Evolutionary conservation across 1,140 invertebrate genomes (phyloP).

Genomic region (Spodoptera frugiperda): DNA sequence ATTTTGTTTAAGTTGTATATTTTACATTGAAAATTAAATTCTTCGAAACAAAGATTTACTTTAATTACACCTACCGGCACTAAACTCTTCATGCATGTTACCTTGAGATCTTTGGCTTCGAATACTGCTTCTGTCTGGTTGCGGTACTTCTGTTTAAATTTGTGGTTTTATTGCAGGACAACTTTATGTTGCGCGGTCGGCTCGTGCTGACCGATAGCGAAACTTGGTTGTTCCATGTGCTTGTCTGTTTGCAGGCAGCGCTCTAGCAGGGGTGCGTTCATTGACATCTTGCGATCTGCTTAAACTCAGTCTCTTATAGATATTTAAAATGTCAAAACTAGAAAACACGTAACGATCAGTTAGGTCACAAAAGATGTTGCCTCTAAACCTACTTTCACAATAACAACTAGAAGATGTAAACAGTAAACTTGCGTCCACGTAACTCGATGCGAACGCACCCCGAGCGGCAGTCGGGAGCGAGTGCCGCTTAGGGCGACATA

Average conservation of each 20-base stretch:
- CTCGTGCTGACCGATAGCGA: neutral
- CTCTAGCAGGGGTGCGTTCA: conserved; percentile 49
- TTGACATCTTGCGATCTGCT: conserved; percentile 10
- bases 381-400: conserved; percentile 19
- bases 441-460: conserved; percentile 29
- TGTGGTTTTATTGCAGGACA: conserved; percentile 56
- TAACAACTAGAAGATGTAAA: neutral
- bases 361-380: conserved; percentile 1
- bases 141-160: conserved; percentile 51
- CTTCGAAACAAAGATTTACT: conserved; percentile 51
- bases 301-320: conserved; percentile 5
- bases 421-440: conserved; percentile 27
- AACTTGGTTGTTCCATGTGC: conserved; percentile 5
- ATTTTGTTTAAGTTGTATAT: conserved; percentile 56
- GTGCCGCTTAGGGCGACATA: conserved; percentile 10
- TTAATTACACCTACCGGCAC: conserved; percentile 52
- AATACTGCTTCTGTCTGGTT: conserved; percentile 55
- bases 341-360: conserved; percentile 13
- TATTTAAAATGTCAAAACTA: neutral
- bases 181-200: conserved; percentile 26
- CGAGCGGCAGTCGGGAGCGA: neutral
- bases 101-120: conserved; percentile 45
- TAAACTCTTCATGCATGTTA: conserved; percentile 57
- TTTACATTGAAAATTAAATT: conserved; percentile 58
- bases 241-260: conserved; percentile 1